phyloP scores from a whole-genome alignment of 2,113 vertebrate genomes.

The Odobenus rosmarus region DNA sequence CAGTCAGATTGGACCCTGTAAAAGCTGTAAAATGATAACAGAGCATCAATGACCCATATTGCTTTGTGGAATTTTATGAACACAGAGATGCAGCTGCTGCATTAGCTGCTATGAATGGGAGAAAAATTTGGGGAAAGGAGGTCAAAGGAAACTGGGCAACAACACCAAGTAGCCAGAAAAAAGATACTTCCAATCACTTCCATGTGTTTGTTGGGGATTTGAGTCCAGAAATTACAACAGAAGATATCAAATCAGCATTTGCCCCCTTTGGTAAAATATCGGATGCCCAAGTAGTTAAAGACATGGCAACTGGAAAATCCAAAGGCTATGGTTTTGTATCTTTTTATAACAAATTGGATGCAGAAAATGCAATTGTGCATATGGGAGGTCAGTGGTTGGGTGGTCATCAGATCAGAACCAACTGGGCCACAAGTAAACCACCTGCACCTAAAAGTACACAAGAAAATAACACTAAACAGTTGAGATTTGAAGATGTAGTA shows the following conservation, averaged over 20 bases:
- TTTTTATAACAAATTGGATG: slow-evolving; percentile 86
- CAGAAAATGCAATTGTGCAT: slow-evolving; percentile 97
- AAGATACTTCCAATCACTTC: slow-evolving; percentile 99
- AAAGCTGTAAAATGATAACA: slow-evolving; percentile 99
- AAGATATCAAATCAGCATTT: slow-evolving; percentile 99
- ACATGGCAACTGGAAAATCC: too few relatives aligned
- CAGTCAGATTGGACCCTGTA: slow-evolving; percentile 98
- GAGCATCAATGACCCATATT: slow-evolving; percentile 99
- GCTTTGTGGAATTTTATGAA: slow-evolving; percentile 99
- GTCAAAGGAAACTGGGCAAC: slow-evolving; percentile 99
- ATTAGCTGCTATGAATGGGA: slow-evolving; percentile 98
- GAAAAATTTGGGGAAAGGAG: slow-evolving; percentile 99
- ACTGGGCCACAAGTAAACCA: slow-evolving; percentile 98
- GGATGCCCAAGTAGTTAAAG: slow-evolving; percentile 53
- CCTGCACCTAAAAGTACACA: slow-evolving; percentile 96
- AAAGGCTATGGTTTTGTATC: too few relatives aligned
- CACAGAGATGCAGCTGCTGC: slow-evolving; percentile 99
- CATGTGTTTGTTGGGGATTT: slow-evolving; percentile 99
- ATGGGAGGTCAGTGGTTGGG: slow-evolving; percentile 99
- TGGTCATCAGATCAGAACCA: slow-evolving; percentile 98
- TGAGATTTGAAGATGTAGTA: slow-evolving; percentile 98
- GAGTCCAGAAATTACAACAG: slow-evolving; percentile 99
- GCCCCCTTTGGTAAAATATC: slow-evolving; percentile 99
- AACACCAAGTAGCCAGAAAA: slow-evolving; percentile 99
- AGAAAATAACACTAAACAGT: slow-evolving; percentile 96